A percentile compares a stretch with the other conserved stretches of the same genome.
Evolutionary conservation across 37 sponge, comb jelly and placozoan genomes (phyloP).

Genomic region (Aphrocallistes beatrix): DNA sequence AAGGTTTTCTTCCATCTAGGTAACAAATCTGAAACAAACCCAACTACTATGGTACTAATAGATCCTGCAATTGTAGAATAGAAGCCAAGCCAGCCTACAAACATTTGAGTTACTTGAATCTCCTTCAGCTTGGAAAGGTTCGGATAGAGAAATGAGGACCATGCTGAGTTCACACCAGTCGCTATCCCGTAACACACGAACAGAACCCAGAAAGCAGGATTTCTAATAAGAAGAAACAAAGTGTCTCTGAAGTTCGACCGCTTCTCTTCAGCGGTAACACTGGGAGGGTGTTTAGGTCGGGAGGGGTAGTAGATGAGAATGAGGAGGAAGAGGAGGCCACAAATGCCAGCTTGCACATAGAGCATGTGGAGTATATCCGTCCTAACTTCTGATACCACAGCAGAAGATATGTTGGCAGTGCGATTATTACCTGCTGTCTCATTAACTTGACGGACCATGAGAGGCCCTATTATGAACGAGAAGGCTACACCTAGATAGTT

Average conservation of each 20-base stretch:
- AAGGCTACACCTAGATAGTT: neutral
- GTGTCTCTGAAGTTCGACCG: neutral
- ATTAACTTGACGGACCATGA: neutral
- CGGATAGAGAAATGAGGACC: neutral
- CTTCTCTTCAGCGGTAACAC: neutral
- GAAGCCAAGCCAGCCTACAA: neutral
- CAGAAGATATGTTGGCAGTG: neutral
- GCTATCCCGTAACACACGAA: neutral
- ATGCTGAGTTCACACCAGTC: neutral
- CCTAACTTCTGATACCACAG: neutral
- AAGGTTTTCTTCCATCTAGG: neutral
- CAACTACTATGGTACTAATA: neutral
- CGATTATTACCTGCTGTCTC: no score
- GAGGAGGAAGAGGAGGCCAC: neutral
- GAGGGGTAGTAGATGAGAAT: slow-evolving; percentile 4
- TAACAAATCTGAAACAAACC: neutral
- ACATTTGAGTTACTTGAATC: neutral
- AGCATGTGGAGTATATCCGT: neutral
- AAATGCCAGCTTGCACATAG: neutral
- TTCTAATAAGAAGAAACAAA: neutral
- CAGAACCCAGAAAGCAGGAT: neutral
- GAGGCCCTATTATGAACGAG: neutral
- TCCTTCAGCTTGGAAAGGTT: neutral
- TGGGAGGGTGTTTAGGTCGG: neutral
- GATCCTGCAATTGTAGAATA: neutral